These are phyloP conservation scores for Lottia gigantea DNA, from an alignment of 2,888 invertebrate genomes.

Conservation along the genomic window DNA sequence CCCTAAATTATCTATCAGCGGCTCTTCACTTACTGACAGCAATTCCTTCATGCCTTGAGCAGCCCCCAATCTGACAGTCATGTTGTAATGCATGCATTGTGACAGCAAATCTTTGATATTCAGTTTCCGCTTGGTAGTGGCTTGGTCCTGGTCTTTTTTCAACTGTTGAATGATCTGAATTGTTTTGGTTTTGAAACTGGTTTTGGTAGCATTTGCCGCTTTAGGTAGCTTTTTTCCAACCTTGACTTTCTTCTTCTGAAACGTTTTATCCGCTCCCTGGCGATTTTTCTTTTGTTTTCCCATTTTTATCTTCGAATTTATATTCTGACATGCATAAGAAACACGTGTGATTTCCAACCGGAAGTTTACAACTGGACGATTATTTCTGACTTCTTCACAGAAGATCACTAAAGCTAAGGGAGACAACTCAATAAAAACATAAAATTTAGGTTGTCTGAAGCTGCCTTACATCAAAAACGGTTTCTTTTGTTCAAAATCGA, in stretches of 20 bases:
- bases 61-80: constrained; percentile 76
- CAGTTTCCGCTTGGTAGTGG: constrained; percentile 77
- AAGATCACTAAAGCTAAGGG: no score
- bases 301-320: neutral
- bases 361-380: neutral
- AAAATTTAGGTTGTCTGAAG: no score
- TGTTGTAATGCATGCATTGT: constrained; percentile 82
- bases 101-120: constrained; percentile 79
- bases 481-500: no score
- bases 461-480: no score
- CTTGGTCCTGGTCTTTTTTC: constrained; percentile 68
- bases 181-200: constrained; percentile 88
- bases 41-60: constrained; percentile 72
- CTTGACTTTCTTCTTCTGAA: constrained; percentile 89
- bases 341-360: neutral
- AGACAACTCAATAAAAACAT: no score
- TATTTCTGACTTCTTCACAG: no score
- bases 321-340: neutral
- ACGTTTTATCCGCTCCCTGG: constrained; percentile 60
- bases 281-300: constrained; percentile 6
- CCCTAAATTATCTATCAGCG: constrained; percentile 75
- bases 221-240: constrained; percentile 82
- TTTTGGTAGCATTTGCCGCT: constrained; percentile 89
- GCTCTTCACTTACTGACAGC: constrained; percentile 70
- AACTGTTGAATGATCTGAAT: constrained; percentile 89